These are phyloP conservation scores for Halesus radiatus DNA, from an alignment of 1,140 invertebrate genomes.

Conservation along the genomic window DNA sequence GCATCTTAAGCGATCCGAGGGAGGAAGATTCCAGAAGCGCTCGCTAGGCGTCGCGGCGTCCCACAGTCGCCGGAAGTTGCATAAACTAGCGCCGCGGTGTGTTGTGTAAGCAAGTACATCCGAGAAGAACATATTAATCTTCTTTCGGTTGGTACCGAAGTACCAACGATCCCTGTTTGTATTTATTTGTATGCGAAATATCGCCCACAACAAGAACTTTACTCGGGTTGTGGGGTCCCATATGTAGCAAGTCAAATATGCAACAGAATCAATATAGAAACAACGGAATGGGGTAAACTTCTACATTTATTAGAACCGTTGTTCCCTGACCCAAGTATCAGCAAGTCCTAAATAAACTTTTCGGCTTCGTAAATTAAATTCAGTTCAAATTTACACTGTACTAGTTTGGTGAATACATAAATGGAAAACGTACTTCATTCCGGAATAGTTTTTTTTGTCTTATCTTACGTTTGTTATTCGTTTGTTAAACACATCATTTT, in stretches of 20 bases:
- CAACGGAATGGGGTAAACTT: conserved; percentile 24
- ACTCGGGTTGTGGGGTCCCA: conserved; percentile 1
- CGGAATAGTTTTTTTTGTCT: too few species aligned
- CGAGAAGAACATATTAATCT: conserved; percentile 39
- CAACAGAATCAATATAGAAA: conserved; percentile 35
- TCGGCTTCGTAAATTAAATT: background rate
- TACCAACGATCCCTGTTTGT: conserved; percentile 15
- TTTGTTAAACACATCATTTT: too few species aligned
- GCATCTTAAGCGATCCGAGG: background rate
- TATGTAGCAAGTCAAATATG: conserved; percentile 33
- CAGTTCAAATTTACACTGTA: background rate
- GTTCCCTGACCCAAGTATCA: background rate
- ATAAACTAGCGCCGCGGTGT: conserved; percentile 32
- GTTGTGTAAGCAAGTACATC: conserved; percentile 26
- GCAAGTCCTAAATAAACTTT: conserved; percentile 14
- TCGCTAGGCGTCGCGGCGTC: conserved; percentile 31
- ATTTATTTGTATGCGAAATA: conserved; percentile 30
- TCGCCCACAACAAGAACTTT: conserved; percentile 4
- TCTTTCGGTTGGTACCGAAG: conserved; percentile 7
- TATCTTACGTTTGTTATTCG: too few species aligned
- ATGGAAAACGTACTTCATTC: too few species aligned
- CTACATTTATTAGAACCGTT: background rate
- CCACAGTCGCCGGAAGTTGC: conserved; percentile 34
- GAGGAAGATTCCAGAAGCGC: background rate
- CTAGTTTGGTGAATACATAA: too few species aligned